phyloP scores from a whole-genome alignment of 2,888 invertebrate genomes.

The Sceliomorpha sp. region DNA sequence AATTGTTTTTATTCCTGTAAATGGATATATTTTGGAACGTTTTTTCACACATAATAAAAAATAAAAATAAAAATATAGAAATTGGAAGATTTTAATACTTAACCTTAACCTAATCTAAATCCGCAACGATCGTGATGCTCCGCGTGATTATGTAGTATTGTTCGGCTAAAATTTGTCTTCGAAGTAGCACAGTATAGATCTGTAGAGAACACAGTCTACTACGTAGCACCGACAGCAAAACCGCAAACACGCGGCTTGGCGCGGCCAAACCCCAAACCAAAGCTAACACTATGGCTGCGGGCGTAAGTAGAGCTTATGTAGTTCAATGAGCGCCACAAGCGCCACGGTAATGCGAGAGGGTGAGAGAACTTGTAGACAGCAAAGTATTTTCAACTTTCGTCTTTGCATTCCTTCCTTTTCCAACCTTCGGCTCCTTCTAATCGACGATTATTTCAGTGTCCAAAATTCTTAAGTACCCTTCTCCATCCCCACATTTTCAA shows the following conservation, averaged over 20 bases:
- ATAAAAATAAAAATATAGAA: too few relatives aligned
- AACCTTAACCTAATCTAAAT: too few relatives aligned
- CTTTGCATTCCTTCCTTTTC: slow-evolving; percentile 28
- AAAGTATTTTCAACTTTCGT: slow-evolving; percentile 47
- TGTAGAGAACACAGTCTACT: slow-evolving; percentile 61
- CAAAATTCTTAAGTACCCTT: too few relatives aligned
- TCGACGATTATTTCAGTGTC: too few relatives aligned
- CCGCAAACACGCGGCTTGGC: slow-evolving; percentile 79
- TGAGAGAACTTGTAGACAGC: slow-evolving; percentile 47
- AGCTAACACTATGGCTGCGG: slow-evolving; percentile 75
- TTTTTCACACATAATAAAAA: too few relatives aligned
- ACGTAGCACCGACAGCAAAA: slow-evolving; percentile 75
- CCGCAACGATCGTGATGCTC: slow-evolving; percentile 17
- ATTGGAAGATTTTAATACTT: too few relatives aligned
- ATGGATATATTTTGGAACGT: too few relatives aligned
- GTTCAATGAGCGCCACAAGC: slow-evolving; percentile 64
- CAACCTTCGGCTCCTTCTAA: too few relatives aligned
- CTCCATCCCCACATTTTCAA: too few relatives aligned
- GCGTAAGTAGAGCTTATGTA: slow-evolving; percentile 73
- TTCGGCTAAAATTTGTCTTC: slow-evolving; percentile 65
- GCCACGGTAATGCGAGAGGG: slow-evolving; percentile 20
- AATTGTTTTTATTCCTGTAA: too few relatives aligned
- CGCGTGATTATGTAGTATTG: slow-evolving; percentile 49
- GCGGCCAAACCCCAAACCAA: slow-evolving; percentile 78
- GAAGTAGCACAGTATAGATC: slow-evolving; percentile 72